These are phyloP conservation scores for Mungos mungo DNA, from an alignment of 2,113 vertebrate genomes.

Conservation along the genomic window DNA sequence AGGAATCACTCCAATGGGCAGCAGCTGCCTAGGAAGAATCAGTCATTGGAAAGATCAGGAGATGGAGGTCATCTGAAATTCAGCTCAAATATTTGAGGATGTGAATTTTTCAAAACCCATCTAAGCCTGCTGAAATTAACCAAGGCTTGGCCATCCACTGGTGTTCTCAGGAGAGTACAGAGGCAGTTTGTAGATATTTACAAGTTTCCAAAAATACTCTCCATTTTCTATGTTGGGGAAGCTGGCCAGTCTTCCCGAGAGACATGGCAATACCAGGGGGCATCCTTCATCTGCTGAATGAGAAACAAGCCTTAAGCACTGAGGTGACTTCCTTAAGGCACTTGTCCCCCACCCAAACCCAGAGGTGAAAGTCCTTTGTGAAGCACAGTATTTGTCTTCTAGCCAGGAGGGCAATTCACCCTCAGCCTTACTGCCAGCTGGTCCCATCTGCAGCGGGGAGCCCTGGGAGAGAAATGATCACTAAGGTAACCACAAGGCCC, in stretches of 20 bases:
- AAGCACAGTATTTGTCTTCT: not conserved
- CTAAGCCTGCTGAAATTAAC: not conserved
- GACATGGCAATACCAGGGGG: not conserved
- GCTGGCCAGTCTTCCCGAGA: not conserved
- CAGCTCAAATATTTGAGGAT: not conserved
- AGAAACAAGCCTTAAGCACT: not conserved
- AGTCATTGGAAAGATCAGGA: not conserved
- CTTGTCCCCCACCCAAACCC: not conserved
- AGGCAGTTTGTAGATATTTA: not conserved
- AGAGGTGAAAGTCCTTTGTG: not conserved
- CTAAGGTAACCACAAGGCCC: slow-evolving; percentile 53
- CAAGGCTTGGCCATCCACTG: not conserved
- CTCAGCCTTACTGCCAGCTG: not conserved
- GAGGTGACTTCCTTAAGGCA: not conserved
- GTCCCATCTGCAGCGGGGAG: not conserved
- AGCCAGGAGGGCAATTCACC: not conserved
- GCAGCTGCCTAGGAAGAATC: not conserved
- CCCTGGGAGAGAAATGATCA: slow-evolving; percentile 14
- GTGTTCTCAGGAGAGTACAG: not conserved
- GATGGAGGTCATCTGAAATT: not conserved
- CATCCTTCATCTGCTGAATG: not conserved
- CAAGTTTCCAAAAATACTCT: not conserved
- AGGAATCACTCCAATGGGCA: no score
- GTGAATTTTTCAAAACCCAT: not conserved
- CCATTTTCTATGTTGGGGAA: not conserved